Conservation (phyloP, 2,888 invertebrate genomes). For the Actias luna region DNA sequence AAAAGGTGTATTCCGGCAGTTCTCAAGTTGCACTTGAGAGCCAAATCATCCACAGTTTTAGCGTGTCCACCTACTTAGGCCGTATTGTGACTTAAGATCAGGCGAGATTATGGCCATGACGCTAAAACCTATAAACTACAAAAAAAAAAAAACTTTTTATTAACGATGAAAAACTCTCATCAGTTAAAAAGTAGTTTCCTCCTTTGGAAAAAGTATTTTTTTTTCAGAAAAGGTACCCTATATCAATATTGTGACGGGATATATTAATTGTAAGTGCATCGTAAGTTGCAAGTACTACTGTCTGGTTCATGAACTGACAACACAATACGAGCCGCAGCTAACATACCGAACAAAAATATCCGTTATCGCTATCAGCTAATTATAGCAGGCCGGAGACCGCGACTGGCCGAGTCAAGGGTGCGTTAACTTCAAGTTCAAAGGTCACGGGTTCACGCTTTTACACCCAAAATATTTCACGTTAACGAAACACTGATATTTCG, state of each 20-base stretch:
- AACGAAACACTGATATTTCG: not conserved
- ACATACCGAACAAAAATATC: conserved; percentile 38
- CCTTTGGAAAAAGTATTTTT: no score
- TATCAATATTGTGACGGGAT: not conserved
- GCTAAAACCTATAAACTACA: not conserved
- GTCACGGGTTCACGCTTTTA: conserved; percentile 69
- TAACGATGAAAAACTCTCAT: no score
- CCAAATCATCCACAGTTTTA: no score
- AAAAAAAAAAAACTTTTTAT: not conserved
- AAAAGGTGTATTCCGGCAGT: no score
- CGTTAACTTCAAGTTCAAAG: conserved; percentile 78
- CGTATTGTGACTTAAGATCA: no score
- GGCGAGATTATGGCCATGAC: no score
- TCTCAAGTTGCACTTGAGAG: no score
- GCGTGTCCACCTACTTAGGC: no score
- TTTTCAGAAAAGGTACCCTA: no score
- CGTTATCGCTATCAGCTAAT: conserved; percentile 61
- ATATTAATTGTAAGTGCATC: not conserved
- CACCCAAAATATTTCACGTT: conserved; percentile 29
- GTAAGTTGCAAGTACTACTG: not conserved
- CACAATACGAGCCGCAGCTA: not conserved
- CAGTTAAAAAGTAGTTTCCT: no score
- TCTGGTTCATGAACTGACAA: conserved; percentile 9
- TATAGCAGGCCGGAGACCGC: conserved; percentile 65
- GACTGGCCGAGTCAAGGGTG: conserved; percentile 72